Conservation (phyloP, 1,140 invertebrate genomes). For the Penaeus japonicus region DNA sequence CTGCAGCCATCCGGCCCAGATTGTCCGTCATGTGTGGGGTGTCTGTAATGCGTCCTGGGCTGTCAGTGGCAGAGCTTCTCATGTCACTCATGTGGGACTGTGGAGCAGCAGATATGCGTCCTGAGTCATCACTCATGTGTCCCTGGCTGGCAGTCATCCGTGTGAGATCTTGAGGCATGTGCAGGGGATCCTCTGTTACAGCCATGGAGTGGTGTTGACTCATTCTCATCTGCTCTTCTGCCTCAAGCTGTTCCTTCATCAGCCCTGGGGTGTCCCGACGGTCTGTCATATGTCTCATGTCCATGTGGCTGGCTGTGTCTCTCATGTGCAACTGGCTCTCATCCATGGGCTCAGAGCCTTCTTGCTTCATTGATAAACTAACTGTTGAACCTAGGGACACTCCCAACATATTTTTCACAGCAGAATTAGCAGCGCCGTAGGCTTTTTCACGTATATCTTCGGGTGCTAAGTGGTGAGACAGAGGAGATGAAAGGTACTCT, state of each 20-base stretch:
- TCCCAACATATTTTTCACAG: slow-evolving; percentile 58
- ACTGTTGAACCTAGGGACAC: slow-evolving; percentile 46
- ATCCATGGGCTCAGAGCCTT: slow-evolving; percentile 51
- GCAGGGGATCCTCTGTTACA: slow-evolving; percentile 51
- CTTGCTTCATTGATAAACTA: slow-evolving; percentile 56
- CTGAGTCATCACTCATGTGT: slow-evolving; percentile 56
- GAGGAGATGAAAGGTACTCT: slow-evolving; percentile 48
- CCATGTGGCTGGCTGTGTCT: slow-evolving; percentile 44
- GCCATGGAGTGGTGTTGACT: slow-evolving; percentile 51
- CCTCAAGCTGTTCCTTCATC: slow-evolving; percentile 47
- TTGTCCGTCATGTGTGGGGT: slow-evolving; percentile 58
- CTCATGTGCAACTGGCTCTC: slow-evolving; percentile 44
- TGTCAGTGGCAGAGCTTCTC: slow-evolving; percentile 50
- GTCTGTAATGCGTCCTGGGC: slow-evolving; percentile 52
- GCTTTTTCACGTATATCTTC: slow-evolving; percentile 52
- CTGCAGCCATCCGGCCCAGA: slow-evolving; percentile 55
- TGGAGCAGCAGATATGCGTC: slow-evolving; percentile 45
- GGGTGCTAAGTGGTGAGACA: slow-evolving; percentile 32
- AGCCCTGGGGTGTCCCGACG: slow-evolving; percentile 38
- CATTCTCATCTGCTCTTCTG: slow-evolving; percentile 47
- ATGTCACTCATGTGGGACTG: slow-evolving; percentile 57
- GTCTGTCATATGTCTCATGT: slow-evolving; percentile 50
- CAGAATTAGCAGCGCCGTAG: slow-evolving; percentile 53
- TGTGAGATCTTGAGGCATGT: slow-evolving; percentile 58
- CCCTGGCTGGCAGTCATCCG: slow-evolving; percentile 56